A percentile compares a stretch with the other conserved stretches of the same genome.
Conservation (phyloP, 2,797 vertebrate genomes). For the Acrocephalus scirpaceus region DNA sequence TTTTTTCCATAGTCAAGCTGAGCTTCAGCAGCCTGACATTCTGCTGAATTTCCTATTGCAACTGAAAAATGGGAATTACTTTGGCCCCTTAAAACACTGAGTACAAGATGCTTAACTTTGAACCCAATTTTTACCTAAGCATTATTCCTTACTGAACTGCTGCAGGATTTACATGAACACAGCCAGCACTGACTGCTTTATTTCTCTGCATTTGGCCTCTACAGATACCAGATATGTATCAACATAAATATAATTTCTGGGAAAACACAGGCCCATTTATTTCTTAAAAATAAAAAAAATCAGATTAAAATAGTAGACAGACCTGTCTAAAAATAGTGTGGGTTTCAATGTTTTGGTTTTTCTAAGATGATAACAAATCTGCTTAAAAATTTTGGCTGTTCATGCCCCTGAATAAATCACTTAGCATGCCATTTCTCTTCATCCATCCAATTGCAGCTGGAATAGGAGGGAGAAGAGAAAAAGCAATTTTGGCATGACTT, state of each 20-base stretch:
- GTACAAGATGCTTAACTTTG: neutral
- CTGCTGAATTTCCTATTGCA: neutral
- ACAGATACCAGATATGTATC: neutral
- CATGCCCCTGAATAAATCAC: neutral
- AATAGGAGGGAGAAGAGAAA: neutral
- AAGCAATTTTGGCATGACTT: neutral
- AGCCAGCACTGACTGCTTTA: neutral
- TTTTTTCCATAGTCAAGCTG: neutral
- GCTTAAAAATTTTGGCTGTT: neutral
- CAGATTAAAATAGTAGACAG: constrained; percentile 16
- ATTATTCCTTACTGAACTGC: neutral
- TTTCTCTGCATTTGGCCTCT: neutral
- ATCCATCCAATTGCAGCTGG: neutral
- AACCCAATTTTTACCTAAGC: neutral
- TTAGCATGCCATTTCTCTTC: neutral
- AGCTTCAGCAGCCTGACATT: neutral
- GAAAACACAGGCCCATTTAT: neutral
- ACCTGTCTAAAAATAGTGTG: neutral
- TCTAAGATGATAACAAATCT: neutral
- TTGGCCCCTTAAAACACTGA: neutral
- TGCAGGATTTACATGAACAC: neutral
- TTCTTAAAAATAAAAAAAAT: neutral
- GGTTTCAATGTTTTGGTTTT: neutral
- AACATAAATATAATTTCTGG: neutral
- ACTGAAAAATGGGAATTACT: neutral